A percentile compares a stretch with the other conserved stretches of the same genome.
phyloP scores from a whole-genome alignment of 2,888 invertebrate species.

The Plagodis pulveraria region DNA sequence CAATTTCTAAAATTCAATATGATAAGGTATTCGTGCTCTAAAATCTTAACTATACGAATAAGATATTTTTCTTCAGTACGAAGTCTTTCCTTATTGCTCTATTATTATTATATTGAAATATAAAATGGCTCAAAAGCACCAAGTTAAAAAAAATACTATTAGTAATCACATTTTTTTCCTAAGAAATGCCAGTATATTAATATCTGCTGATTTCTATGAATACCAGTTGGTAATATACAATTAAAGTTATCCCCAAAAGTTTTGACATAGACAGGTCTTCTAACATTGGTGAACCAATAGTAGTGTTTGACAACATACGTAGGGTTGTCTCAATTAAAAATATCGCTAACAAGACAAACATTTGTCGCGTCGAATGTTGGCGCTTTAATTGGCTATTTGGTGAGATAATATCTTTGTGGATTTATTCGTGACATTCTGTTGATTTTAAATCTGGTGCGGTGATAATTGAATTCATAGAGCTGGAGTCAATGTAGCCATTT shows the following conservation, averaged over 20 bases:
- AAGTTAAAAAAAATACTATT: too few relatives aligned
- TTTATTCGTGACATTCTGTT: conserved; percentile 39
- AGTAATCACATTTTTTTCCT: too few relatives aligned
- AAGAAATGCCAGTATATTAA: too few relatives aligned
- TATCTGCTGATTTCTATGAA: too few relatives aligned
- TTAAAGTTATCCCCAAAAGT: too few relatives aligned
- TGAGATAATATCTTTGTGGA: conserved; percentile 67
- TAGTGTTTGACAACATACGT: conserved; percentile 71
- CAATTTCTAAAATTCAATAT: too few relatives aligned
- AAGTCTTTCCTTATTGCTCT: too few relatives aligned
- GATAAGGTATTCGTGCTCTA: background rate
- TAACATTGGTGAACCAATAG: conserved; percentile 51
- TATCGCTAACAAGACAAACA: conserved; percentile 81
- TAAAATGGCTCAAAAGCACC: too few relatives aligned
- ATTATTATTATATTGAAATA: too few relatives aligned
- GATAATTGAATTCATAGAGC: conserved; percentile 23
- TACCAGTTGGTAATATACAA: too few relatives aligned
- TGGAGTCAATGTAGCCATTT: background rate
- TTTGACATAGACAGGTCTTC: conserved; percentile 38
- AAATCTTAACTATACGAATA: too few relatives aligned
- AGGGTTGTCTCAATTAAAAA: conserved; percentile 82
- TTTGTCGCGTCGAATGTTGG: conserved; percentile 69
- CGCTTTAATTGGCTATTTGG: conserved; percentile 78
- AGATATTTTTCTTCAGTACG: too few relatives aligned
- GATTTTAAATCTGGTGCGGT: conserved; percentile 25